Percentiles rank a stretch among this genome's conserved stretches.
These are phyloP conservation scores for Geopemphigus sp. DNA, from an alignment of 1,140 invertebrate species.

Conservation along the genomic window DNA sequence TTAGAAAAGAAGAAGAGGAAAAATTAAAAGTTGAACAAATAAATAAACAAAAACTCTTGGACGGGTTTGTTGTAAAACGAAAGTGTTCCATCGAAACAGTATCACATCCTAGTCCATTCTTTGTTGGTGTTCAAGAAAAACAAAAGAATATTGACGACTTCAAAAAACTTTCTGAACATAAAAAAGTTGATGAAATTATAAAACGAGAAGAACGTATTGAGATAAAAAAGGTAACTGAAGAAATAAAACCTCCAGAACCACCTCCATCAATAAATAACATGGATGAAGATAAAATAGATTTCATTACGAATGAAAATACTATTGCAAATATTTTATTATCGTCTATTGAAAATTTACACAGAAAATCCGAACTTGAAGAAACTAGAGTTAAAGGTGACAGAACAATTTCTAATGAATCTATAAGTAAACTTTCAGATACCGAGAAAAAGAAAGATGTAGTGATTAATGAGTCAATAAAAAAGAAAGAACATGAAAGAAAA, in stretches of 20 bases:
- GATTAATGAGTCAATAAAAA: conserved; percentile 46
- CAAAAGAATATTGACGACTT: conserved; percentile 30
- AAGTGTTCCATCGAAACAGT: conserved; percentile 24
- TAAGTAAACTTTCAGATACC: neutral
- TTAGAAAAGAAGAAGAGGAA: conserved; percentile 45
- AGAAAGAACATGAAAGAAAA: conserved; percentile 53
- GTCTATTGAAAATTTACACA: conserved; percentile 28
- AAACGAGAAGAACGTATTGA: conserved; percentile 45
- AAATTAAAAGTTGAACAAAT: conserved; percentile 42
- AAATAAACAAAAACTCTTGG: conserved; percentile 40
- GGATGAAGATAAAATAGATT: conserved; percentile 37
- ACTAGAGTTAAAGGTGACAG: conserved; percentile 39
- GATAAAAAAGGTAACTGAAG: conserved; percentile 50
- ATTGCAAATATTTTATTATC: conserved; percentile 41
- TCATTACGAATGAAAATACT: conserved; percentile 36
- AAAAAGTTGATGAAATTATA: conserved; percentile 44
- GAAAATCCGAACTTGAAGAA: conserved; percentile 41
- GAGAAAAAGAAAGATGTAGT: conserved; percentile 42
- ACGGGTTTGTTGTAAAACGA: conserved; percentile 41
- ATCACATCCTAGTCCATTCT: conserved; percentile 16
- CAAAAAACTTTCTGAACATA: conserved; percentile 46
- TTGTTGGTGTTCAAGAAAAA: conserved; percentile 44
- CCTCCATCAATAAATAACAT: conserved; percentile 26
- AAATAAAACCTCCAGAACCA: conserved; percentile 45
- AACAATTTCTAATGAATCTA: conserved; percentile 36